Conservation (phyloP, 1,140 invertebrate species). For the Anoplolepis gracilipes region DNA sequence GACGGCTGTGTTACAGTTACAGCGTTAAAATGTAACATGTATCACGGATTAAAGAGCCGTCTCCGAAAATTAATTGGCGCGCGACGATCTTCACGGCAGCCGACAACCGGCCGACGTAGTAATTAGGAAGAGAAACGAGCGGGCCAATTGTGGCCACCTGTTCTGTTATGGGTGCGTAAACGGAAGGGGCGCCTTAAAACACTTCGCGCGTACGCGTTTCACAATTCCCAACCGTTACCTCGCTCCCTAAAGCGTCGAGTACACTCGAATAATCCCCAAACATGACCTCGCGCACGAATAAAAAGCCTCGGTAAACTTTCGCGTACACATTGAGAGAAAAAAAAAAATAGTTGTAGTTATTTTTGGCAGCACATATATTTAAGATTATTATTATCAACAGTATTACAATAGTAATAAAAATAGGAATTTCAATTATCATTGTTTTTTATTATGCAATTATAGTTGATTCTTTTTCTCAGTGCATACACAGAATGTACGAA, state of each 20-base stretch:
- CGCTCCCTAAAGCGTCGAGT: constrained; percentile 41
- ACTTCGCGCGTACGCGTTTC: constrained; percentile 52
- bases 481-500: neutral
- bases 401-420: too few relatives aligned
- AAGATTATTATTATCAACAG: too few relatives aligned
- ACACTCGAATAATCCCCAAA: constrained; percentile 32
- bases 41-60: constrained; percentile 47
- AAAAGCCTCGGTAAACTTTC: neutral
- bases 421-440: too few relatives aligned
- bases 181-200: constrained; percentile 50
- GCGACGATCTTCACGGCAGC: constrained; percentile 8
- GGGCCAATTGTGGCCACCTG: constrained; percentile 56
- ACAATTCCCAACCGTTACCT: constrained; percentile 34
- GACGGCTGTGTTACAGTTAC: constrained; percentile 29
- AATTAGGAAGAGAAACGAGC: constrained; percentile 57
- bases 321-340: too few relatives aligned
- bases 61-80: constrained; percentile 52
- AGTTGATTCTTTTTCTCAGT: too few relatives aligned
- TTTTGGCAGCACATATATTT: too few relatives aligned
- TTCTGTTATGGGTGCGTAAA: constrained; percentile 53
- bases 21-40: constrained; percentile 40
- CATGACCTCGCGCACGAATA: constrained; percentile 2
- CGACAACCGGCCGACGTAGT: constrained; percentile 36
- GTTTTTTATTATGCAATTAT: too few relatives aligned
- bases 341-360: too few relatives aligned